Evolutionary conservation across 2,113 vertebrate genomes (phyloP).

Genomic region (Corythornis madagascariensis): DNA sequence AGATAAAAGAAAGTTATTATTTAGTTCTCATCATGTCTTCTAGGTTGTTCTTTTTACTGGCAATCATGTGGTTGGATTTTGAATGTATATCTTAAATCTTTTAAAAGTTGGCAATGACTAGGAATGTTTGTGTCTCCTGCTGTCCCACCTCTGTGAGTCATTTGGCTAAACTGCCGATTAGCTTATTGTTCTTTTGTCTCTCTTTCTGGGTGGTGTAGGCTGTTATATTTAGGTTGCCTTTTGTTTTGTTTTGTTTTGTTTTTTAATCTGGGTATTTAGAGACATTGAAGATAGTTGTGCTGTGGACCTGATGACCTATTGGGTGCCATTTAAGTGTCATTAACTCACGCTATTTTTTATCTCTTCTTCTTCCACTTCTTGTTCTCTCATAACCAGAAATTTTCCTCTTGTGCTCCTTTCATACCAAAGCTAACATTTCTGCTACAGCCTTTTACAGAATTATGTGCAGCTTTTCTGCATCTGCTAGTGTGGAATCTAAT

Average conservation of each 20-base stretch:
- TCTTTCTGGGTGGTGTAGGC: neutral
- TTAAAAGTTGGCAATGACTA: neutral
- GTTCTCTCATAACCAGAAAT: neutral
- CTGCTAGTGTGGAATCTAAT: neutral
- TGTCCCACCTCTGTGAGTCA: constrained; percentile 9
- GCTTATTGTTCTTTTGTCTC: neutral
- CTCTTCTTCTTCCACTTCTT: neutral
- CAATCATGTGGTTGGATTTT: neutral
- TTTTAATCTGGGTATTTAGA: neutral
- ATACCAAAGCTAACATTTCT: neutral
- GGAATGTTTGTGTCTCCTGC: neutral
- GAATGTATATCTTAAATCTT: neutral
- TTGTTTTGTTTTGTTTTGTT: neutral
- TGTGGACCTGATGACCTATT: neutral
- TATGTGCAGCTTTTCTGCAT: neutral
- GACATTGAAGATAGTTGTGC: neutral
- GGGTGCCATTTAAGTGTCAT: neutral
- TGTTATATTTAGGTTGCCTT: neutral
- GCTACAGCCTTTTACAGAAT: neutral
- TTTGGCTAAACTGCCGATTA: neutral
- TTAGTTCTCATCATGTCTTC: neutral
- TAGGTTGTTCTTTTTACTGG: neutral
- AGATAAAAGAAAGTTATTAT: neutral
- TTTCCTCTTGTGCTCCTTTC: neutral
- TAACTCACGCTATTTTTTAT: neutral